Evolutionary conservation across 2,888 invertebrate genomes (phyloP).

Genomic region (Pterobdella sp.): DNA sequence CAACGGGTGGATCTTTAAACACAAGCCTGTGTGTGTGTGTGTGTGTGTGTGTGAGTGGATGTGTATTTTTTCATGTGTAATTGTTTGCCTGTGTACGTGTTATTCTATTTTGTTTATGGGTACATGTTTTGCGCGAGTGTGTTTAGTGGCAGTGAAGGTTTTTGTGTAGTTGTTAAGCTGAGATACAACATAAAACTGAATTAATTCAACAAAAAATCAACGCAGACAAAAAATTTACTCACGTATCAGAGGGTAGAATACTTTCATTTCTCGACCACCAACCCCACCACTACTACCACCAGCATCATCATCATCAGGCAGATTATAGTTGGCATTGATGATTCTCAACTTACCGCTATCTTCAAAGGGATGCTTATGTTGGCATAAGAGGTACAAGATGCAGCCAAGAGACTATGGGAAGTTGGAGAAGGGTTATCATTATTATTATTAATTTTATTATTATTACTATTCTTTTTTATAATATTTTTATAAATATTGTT

Average conservation of each 20-base stretch:
- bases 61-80: no score
- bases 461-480: no score
- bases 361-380: constrained; percentile 89
- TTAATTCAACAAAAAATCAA: no score
- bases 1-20: constrained; percentile 63
- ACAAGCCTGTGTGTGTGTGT: no score
- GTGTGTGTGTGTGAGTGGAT: no score
- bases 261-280: constrained; percentile 4
- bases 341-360: constrained; percentile 87
- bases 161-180: no score
- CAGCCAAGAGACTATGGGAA: constrained; percentile 75
- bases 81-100: no score
- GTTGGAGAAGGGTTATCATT: not conserved
- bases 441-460: no score
- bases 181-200: no score
- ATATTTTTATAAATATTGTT: no score
- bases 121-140: not conserved
- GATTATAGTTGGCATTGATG: constrained; percentile 84
- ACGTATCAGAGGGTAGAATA: constrained; percentile 4
- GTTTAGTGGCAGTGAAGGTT: not conserved
- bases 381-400: constrained; percentile 81
- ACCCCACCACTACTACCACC: not conserved
- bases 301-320: constrained; percentile 55
- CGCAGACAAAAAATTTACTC: not conserved
- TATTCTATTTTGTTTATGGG: not conserved